Evolutionary conservation across 30 jellyfish, hydroid and myxozoan species (phyloP), one percentile per base, ranked within the genome.

Genomic region (Turritopsis rubra): DNA sequence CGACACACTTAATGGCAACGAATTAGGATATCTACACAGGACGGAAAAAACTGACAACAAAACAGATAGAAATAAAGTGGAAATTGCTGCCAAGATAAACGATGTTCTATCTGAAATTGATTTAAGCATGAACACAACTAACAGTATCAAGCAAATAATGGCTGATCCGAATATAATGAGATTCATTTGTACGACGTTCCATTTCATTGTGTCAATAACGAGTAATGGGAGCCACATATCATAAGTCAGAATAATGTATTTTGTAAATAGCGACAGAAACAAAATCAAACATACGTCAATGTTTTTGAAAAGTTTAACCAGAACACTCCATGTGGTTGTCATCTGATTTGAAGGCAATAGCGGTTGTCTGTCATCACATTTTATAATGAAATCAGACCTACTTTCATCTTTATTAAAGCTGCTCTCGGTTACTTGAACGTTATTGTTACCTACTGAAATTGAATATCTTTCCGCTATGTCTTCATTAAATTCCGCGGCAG

Each of bases 151-250:
- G 77, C 77, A 68, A 8, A 16, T 7, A 9, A 68, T 7, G 19
- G 23, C 77, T n/a, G 77, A 23, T 1, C 71, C 52, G 21, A 74
- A 29, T 13, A 74, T 41, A 16, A 74, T 74, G 82, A 26, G 16
- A 29, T 74, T 74, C 26, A 74, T 27, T 74, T 74, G 54, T 23
- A 71, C 23, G 23, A 74, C 31, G 0, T 22, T 23, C 82, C 53
- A 24, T 16, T 1, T 29, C 82, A 74, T 16, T 13, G 41, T 41
- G 8, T 74, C 71, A 0, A 74, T 71, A 20, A 72, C 80, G 19
- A 72, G 24, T 18, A 72, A 19, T 25, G 80, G 80, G 0, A 72
- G 0, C 80, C 80, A 72, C 80, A 72, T 72, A 25, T 72, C 80
- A 25, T 18, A 72, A 18, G 28, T 29, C 28, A 74, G 18, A 26